Evolutionary conservation across 2,888 invertebrate genomes (phyloP).

Genomic region (Acheta domesticus): DNA sequence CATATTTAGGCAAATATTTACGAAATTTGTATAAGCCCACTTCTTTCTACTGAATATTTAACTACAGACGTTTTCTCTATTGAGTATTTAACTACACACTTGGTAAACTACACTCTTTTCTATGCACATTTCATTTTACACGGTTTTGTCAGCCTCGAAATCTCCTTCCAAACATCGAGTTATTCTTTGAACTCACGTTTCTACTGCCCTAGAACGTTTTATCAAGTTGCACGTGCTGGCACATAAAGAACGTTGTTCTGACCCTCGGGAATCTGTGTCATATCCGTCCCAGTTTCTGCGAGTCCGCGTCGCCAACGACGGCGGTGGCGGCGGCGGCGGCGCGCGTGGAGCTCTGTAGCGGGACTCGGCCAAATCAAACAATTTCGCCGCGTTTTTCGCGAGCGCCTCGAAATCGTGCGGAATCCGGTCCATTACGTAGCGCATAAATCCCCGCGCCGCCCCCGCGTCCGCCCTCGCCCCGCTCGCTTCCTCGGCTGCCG

Average conservation of each 20-base stretch:
- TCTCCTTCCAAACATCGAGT: not conserved
- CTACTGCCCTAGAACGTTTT: not conserved
- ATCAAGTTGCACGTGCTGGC: not conserved
- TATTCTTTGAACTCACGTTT: not conserved
- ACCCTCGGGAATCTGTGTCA: not conserved
- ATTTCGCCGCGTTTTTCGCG: not conserved
- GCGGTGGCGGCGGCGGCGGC: not conserved
- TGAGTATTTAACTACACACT: too few species aligned
- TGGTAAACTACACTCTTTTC: not conserved
- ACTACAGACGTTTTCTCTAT: too few species aligned
- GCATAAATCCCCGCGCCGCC: not conserved
- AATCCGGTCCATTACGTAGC: conserved; percentile 6
- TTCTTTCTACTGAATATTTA: too few species aligned
- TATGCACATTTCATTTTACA: not conserved
- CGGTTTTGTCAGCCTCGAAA: not conserved
- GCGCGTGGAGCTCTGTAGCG: not conserved
- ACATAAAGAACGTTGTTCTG: not conserved
- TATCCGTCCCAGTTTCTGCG: conserved; percentile 18
- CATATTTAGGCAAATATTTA: too few species aligned
- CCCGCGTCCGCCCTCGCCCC: not conserved
- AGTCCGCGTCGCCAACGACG: conserved; percentile 22
- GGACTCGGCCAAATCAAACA: not conserved
- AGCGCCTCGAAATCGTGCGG: not conserved
- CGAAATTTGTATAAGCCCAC: too few species aligned
- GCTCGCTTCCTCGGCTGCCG: not conserved